These are phyloP conservation scores for Caracal caracal DNA, from an alignment of 2,113 vertebrate species.

Conservation along the genomic window DNA sequence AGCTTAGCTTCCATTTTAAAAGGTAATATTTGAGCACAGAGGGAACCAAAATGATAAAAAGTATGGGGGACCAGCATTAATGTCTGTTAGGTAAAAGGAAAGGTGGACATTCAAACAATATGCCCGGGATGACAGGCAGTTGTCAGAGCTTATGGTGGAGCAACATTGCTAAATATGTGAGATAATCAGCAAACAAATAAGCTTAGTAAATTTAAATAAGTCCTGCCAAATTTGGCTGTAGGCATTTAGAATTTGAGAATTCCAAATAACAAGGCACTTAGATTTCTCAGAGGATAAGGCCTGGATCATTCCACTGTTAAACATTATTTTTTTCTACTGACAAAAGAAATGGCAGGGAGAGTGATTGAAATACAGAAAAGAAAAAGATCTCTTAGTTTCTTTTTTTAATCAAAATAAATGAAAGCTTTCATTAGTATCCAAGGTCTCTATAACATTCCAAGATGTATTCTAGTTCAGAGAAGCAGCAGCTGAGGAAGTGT, in stretches of 20 bases:
- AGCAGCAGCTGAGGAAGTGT: not conserved
- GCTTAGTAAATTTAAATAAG: not conserved
- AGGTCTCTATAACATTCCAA: not conserved
- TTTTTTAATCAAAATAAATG: slow-evolving; percentile 20
- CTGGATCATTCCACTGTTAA: not conserved
- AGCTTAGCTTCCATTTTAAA: not conserved
- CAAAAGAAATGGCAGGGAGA: not conserved
- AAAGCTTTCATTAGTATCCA: slow-evolving; percentile 36
- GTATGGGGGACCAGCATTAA: too few species aligned
- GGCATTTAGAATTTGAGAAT: slow-evolving; percentile 11
- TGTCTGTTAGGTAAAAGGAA: not conserved
- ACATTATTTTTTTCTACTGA: not conserved
- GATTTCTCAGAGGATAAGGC: slow-evolving; percentile 29
- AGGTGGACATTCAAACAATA: not conserved
- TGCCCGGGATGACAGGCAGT: not conserved
- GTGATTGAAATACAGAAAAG: not conserved
- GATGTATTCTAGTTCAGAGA: not conserved
- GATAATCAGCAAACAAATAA: not conserved
- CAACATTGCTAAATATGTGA: not conserved
- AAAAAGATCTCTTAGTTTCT: slow-evolving; percentile 10
- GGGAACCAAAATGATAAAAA: not conserved
- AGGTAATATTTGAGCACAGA: not conserved
- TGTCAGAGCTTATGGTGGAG: not conserved
- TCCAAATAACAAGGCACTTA: not conserved
- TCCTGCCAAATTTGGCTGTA: not conserved